A percentile compares a stretch with the other conserved stretches of the same genome.
Evolutionary conservation across 92 coral and sea anemone species (phyloP).

Genomic region (Meandrina meandrites): DNA sequence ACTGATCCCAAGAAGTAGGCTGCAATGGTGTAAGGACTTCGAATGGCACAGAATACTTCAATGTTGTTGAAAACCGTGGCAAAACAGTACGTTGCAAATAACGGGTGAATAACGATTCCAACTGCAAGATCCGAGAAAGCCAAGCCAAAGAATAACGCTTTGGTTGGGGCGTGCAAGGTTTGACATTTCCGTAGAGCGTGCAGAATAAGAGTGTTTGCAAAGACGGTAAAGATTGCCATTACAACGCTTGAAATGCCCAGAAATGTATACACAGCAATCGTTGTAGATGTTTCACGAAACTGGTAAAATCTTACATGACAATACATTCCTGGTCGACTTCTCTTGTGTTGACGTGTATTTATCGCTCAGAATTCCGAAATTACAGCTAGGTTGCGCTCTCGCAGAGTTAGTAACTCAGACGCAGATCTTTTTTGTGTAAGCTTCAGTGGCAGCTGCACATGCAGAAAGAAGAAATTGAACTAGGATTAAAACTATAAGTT

Average conservation of each 20-base stretch:
- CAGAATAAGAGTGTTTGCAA: constrained; percentile 25
- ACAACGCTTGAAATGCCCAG: background rate
- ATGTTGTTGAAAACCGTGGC: background rate
- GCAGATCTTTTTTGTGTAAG: too few species aligned
- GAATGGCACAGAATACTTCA: background rate
- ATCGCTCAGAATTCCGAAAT: background rate
- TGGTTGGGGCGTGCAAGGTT: background rate
- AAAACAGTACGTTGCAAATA: constrained; percentile 6
- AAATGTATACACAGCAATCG: background rate
- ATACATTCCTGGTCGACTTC: background rate
- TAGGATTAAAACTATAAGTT: too few species aligned
- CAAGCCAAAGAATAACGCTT: constrained; percentile 12
- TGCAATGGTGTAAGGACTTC: background rate
- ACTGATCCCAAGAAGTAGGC: background rate
- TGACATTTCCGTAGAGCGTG: constrained; percentile 15
- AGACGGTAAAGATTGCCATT: background rate
- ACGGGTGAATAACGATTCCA: constrained; percentile 2
- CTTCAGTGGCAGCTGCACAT: too few species aligned
- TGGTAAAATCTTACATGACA: background rate
- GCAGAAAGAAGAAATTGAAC: too few species aligned
- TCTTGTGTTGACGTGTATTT: background rate
- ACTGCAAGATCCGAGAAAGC: constrained; percentile 28
- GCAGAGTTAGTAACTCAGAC: background rate
- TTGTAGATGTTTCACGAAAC: background rate
- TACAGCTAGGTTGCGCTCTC: background rate